These are phyloP conservation scores for Cataglyphis hispanica DNA, from an alignment of 1,140 invertebrate species.

Conservation along the genomic window DNA sequence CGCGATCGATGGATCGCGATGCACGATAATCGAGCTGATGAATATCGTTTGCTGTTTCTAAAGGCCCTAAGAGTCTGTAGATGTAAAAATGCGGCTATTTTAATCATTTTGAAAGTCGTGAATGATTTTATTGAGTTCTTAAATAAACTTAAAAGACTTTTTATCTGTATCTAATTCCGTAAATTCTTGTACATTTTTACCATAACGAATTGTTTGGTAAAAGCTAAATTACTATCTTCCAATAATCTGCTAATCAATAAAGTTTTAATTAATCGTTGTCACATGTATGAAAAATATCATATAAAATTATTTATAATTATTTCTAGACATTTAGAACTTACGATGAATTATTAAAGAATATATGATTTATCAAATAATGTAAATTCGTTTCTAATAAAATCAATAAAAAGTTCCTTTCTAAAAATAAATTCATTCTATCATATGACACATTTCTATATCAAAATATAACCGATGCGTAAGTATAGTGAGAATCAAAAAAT, in stretches of 20 bases:
- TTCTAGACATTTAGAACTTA: slow-evolving; percentile 9
- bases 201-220: not conserved
- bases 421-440: not conserved
- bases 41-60: slow-evolving; percentile 65
- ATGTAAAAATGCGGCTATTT: slow-evolving; percentile 46
- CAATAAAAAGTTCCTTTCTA: not conserved
- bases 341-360: not conserved
- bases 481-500: not conserved
- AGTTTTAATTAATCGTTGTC: slow-evolving; percentile 8
- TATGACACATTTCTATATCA: not conserved
- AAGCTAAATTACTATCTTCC: not conserved
- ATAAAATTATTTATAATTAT: slow-evolving; percentile 1
- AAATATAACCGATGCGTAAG: not conserved
- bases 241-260: not conserved
- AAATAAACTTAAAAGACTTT: not conserved
- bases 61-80: slow-evolving; percentile 42
- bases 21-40: slow-evolving; percentile 65
- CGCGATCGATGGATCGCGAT: slow-evolving; percentile 59
- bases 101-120: slow-evolving; percentile 7
- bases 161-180: not conserved
- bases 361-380: not conserved
- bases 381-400: not conserved
- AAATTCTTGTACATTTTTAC: not conserved
- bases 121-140: not conserved
- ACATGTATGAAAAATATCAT: not conserved